Evolutionary conservation across 2,113 vertebrate genomes (phyloP).

Genomic region (Formicarius rufipectus): DNA sequence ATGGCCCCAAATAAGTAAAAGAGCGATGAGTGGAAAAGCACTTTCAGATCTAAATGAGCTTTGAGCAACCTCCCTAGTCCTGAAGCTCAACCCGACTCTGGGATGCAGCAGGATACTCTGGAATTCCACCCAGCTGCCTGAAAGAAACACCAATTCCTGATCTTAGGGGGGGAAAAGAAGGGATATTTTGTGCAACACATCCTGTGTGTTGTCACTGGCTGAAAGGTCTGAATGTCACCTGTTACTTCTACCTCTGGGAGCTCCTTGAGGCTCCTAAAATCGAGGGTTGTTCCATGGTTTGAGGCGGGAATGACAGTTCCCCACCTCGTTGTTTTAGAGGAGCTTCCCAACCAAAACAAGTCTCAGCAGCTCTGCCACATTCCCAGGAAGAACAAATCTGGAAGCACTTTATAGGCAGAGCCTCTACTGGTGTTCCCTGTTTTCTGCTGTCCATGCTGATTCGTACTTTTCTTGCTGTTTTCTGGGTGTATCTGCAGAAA

Average conservation of each 20-base stretch:
- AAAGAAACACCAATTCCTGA: too few relatives aligned
- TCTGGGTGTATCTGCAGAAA: background rate
- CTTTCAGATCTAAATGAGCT: background rate
- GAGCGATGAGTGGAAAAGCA: background rate
- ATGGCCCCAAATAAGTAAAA: background rate
- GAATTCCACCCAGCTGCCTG: background rate
- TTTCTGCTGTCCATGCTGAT: background rate
- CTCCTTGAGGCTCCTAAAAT: background rate
- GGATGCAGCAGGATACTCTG: background rate
- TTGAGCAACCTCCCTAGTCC: background rate
- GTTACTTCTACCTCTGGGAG: background rate
- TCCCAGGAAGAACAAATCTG: background rate
- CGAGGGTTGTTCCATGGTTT: background rate
- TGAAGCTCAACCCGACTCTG: background rate
- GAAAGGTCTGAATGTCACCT: rapidly evolving
- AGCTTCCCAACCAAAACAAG: too few relatives aligned
- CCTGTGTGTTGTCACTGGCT: background rate
- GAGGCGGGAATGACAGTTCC: background rate
- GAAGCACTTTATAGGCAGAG: background rate
- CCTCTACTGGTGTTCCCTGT: background rate
- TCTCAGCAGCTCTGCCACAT: background rate
- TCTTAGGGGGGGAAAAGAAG: too few relatives aligned
- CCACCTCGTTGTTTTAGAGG: too few relatives aligned
- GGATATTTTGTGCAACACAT: background rate
- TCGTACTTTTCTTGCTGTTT: rapidly evolving